These are phyloP conservation scores for Heterodera filipjevi DNA, from an alignment of 2,888 invertebrate species.

Conservation along the genomic window DNA sequence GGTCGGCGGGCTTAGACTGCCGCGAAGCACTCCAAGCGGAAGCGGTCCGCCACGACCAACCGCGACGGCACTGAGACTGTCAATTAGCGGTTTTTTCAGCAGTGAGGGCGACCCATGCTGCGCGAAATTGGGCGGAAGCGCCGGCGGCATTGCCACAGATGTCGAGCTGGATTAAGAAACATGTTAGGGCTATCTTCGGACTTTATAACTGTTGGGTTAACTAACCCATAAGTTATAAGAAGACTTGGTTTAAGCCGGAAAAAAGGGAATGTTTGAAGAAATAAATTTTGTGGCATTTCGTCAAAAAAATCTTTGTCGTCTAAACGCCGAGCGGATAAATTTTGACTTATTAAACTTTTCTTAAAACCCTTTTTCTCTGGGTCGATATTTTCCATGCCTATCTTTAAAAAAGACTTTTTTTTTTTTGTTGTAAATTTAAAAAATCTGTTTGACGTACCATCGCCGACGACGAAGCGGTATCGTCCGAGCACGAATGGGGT, in stretches of 20 bases:
- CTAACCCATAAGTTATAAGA: too few species aligned
- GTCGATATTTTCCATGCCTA: too few species aligned
- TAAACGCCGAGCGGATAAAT: too few species aligned
- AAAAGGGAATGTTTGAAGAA: too few species aligned
- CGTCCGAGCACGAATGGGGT: slow-evolving; percentile 12
- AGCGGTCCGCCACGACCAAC: neutral
- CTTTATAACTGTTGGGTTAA: too few species aligned
- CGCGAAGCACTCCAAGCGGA: neutral
- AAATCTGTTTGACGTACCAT: neutral
- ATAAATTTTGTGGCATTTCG: too few species aligned
- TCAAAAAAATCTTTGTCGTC: too few species aligned
- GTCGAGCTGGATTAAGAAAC: neutral
- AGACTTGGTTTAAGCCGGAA: too few species aligned
- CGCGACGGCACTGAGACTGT: neutral
- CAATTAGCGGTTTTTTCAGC: neutral
- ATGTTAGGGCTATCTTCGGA: neutral
- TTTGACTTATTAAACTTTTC: too few species aligned
- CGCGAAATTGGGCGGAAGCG: neutral
- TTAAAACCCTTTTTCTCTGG: too few species aligned
- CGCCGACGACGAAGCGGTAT: slow-evolving; percentile 8
- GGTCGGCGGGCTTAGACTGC: slow-evolving; percentile 14
- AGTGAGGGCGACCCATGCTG: slow-evolving; percentile 1
- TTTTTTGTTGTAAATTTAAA: too few species aligned
- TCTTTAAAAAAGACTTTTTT: too few species aligned
- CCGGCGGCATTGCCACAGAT: slow-evolving; percentile 5